phyloP scores from a whole-genome alignment of 2,888 invertebrate genomes.

The Scaptomyza flava region DNA sequence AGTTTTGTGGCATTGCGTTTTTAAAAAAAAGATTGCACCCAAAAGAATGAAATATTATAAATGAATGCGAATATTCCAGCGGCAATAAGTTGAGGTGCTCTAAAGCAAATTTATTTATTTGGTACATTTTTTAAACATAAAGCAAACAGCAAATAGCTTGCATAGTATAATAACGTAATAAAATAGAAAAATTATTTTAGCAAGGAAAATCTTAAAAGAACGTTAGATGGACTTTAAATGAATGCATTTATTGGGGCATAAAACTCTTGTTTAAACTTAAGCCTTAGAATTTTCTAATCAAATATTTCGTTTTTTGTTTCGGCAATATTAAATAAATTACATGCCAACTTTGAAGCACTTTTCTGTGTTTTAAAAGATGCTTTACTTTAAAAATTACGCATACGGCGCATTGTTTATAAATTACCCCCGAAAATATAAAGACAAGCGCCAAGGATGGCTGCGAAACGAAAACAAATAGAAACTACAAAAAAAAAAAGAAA shows the following conservation, averaged over 20 bases:
- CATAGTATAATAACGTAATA: background rate
- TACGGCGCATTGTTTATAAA: conserved; percentile 59
- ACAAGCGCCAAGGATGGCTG: conserved; percentile 29
- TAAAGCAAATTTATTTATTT: conserved; percentile 26
- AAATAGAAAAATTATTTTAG: background rate
- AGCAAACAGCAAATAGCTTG: conserved; percentile 2
- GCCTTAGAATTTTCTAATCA: background rate
- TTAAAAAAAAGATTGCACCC: conserved; percentile 50
- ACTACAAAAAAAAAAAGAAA: background rate
- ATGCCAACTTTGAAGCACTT: background rate
- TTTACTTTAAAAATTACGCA: conserved; percentile 42
- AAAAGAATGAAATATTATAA: conserved; percentile 38
- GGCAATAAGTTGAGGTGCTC: conserved; percentile 24
- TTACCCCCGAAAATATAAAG: conserved; percentile 56
- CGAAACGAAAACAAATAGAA: conserved; percentile 16
- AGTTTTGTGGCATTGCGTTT: conserved; percentile 19
- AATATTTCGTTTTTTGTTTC: background rate
- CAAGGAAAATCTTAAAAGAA: background rate
- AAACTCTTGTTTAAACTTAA: background rate
- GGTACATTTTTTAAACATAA: conserved; percentile 9
- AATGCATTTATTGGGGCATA: background rate
- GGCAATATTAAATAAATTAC: conserved; percentile 9
- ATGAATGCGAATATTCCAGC: conserved; percentile 9
- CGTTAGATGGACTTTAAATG: too few relatives aligned
- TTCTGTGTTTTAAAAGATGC: conserved; percentile 7